phyloP scores from a whole-genome alignment of 2,113 vertebrate genomes.

The Vicugna pacos region DNA sequence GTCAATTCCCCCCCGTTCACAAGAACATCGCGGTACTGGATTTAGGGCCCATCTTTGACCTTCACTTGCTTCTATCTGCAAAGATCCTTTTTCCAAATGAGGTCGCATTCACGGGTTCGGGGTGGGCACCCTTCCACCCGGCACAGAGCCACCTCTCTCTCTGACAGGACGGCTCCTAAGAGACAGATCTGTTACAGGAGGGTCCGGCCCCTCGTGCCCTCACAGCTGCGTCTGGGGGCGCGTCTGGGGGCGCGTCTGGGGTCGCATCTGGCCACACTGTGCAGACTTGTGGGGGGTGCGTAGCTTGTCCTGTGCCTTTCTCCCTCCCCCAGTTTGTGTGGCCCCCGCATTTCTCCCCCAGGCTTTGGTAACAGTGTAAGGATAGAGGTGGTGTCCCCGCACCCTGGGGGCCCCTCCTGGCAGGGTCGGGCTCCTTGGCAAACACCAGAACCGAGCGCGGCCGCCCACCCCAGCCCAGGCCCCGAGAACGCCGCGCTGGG shows the following conservation, averaged over 20 bases:
- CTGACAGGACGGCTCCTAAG: neutral
- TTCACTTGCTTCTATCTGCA: neutral
- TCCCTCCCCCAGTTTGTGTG: neutral
- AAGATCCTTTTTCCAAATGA: neutral
- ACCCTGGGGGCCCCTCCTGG: too few species aligned
- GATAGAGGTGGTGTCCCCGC: neutral
- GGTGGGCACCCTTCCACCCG: rapidly evolving
- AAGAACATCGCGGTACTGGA: neutral
- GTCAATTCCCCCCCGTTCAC: neutral
- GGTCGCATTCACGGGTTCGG: neutral
- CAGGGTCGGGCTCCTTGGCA: neutral
- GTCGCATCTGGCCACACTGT: neutral
- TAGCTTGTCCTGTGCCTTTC: neutral
- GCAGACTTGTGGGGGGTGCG: rapidly evolving
- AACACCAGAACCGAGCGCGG: neutral
- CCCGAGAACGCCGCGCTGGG: rapidly evolving
- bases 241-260: neutral
- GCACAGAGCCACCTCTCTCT: neutral
- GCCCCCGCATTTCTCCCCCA: neutral
- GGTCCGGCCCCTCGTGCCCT: rapidly evolving
- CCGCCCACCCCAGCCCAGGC: neutral
- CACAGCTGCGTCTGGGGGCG: neutral
- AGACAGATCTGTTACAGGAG: too few species aligned
- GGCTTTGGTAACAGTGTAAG: too few species aligned
- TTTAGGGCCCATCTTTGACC: neutral